Base-by-base conservation (phyloP, 2,888 invertebrate genomes). In the Drosophila anceps region DNA sequence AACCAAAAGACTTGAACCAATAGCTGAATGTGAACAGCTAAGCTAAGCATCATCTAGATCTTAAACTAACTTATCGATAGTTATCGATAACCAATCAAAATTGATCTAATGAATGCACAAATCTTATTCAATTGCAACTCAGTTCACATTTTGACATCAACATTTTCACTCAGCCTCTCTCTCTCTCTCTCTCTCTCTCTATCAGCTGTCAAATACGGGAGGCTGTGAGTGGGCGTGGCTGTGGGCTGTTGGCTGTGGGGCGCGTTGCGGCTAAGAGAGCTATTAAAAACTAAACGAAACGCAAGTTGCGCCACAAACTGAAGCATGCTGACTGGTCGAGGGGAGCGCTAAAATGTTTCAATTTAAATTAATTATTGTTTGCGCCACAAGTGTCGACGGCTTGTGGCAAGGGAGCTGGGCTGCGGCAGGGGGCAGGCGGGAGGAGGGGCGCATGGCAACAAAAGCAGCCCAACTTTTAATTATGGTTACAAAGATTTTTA, bases 311-410 rank as follows among this genome's bases (percentile, higher is more conserved):
- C 51, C 51, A 61, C 62, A 43, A 69, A 41, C 51, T 54, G 51
- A 51, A 50, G 44, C 33, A 35, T 10, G 53, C n/a, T n/a, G 39
- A 39, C 18, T 39, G 18, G 20, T 44, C 31, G 37, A 12, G 57
- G 13, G 46, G 27, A 61, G 78, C 77, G 83, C 87, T 80, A 77
- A 88, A 88, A 85, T 84, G 88, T 91, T 91, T 91, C 91, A 91
- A 91, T 91, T 91, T 88, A 91, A 91, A 91, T 91, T 91, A 91
- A 91, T 91, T 91, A 91, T 91, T 91, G 91, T 91, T 91, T 91
- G 90, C 84, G 85, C 91, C 90, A 91, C 91, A 91, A 91, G 91
- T 91, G 91, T 84, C 87, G 88, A 79, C 79, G 77, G 71, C 73
- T 29, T 35, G 43, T 39, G 58, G 64, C 44, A 20, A n/a, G 41